phyloP scores from a whole-genome alignment of 2,113 vertebrate genomes.

The Sceloporus tristichus region DNA sequence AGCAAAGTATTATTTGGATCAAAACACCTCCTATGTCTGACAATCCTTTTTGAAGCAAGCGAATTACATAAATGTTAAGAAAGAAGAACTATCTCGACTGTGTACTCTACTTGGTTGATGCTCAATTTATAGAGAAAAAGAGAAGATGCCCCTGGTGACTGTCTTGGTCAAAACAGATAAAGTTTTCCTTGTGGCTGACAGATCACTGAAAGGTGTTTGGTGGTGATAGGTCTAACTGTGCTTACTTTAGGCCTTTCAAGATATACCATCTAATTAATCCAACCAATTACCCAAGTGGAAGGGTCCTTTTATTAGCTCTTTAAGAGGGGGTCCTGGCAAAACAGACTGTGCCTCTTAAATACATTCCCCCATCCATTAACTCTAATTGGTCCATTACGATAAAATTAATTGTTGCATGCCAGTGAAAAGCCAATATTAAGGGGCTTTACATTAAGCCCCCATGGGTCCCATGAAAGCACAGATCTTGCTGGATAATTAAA shows the following conservation, averaged over 20 bases:
- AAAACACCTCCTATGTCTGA: neutral
- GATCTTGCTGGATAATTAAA: constrained; percentile 60
- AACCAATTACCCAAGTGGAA: constrained; percentile 49
- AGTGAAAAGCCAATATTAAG: constrained; percentile 54
- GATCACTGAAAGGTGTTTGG: constrained; percentile 43
- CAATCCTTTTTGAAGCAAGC: neutral
- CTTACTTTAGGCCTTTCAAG: constrained; percentile 49
- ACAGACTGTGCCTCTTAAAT: constrained; percentile 41
- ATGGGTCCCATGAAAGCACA: constrained; percentile 45
- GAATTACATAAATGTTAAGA: neutral
- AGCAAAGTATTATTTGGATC: neutral
- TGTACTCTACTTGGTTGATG: neutral
- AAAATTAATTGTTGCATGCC: constrained; percentile 62
- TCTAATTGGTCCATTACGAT: constrained; percentile 67
- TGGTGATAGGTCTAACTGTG: constrained; percentile 29
- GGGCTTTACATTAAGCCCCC: constrained; percentile 51
- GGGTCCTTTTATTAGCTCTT: constrained; percentile 58
- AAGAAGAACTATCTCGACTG: neutral
- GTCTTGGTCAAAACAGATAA: constrained; percentile 19
- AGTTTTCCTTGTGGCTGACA: neutral
- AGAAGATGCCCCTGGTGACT: constrained; percentile 21
- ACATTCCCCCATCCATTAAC: constrained; percentile 57
- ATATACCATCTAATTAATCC: constrained; percentile 58
- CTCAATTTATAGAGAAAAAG: constrained; percentile 29
- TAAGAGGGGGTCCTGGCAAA: constrained; percentile 54